Conservation (phyloP, 35 echinoderm and acorn worm species). For the Apostichopus californicus region DNA sequence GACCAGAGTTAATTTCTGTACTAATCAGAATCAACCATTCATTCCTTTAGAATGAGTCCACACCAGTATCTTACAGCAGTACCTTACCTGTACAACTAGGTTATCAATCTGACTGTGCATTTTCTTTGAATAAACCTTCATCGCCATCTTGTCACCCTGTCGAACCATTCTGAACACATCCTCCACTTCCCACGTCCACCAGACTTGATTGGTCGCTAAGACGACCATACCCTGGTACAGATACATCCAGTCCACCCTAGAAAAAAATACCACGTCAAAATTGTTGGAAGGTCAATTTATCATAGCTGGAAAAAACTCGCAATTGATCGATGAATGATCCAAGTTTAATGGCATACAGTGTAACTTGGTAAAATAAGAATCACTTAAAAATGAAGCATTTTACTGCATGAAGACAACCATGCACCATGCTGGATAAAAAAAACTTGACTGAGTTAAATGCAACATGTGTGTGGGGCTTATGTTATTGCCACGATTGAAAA, state of each 20-base stretch:
- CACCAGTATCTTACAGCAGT: neutral
- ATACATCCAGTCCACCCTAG: conserved; percentile 95
- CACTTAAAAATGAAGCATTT: no score
- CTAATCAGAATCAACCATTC: neutral
- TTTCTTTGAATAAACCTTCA: conserved; percentile 97
- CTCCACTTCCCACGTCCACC: conserved; percentile 99
- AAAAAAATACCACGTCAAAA: neutral
- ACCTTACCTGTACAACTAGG: conserved; percentile 90
- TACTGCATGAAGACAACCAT: no score
- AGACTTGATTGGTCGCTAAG: conserved; percentile 89
- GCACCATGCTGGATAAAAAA: no score
- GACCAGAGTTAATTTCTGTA: no score
- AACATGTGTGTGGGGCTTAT: no score
- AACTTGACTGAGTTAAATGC: no score
- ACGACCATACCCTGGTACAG: conserved; percentile 97
- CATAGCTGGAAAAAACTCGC: no score
- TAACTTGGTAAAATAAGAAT: no score
- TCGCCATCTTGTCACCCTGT: conserved; percentile 90
- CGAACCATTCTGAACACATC: conserved; percentile 90
- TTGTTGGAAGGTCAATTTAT: no score
- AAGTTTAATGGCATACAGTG: no score
- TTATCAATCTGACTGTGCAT: conserved; percentile 96
- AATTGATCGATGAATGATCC: no score
- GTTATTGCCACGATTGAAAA: no score
- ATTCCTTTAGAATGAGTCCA: neutral